phyloP scores from a whole-genome alignment of 2,888 invertebrate genomes.

The Rhamnusium bicolor region DNA sequence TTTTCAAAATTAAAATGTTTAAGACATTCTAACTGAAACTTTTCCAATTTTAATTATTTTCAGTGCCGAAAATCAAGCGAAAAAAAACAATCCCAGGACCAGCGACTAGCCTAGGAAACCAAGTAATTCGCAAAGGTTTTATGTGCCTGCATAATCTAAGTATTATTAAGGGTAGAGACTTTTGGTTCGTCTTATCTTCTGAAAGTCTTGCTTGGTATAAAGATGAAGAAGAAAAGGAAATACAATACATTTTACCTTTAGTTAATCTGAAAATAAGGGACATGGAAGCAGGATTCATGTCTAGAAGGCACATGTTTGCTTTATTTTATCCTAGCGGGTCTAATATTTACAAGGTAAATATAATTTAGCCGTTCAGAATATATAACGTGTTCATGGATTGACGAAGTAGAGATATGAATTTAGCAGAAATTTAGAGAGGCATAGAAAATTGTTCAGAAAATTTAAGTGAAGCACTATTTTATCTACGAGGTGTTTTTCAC shows the following conservation, averaged over 20 bases:
- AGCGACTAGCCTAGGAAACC: conserved; percentile 91
- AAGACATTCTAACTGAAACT: neutral
- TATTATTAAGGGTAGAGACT: conserved; percentile 98
- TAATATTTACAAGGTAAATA: conserved; percentile 89
- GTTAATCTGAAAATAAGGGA: conserved; percentile 97
- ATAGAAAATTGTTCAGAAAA: too few species aligned
- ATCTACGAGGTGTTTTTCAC: too few species aligned
- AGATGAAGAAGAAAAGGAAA: conserved; percentile 99
- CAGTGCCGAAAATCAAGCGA: conserved; percentile 96
- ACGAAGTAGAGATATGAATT: too few species aligned
- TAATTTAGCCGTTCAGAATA: too few species aligned
- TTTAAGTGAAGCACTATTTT: too few species aligned
- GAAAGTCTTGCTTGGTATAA: conserved; percentile 92
- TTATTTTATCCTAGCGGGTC: conserved; percentile 98
- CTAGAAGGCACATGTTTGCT: conserved; percentile 96
- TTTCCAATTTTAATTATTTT: conserved; percentile 55
- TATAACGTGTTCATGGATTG: too few species aligned
- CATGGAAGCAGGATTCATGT: conserved; percentile 98
- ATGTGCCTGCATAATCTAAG: conserved; percentile 99
- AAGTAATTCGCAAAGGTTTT: conserved; percentile 98
- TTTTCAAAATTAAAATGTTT: too few species aligned
- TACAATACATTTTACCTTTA: conserved; percentile 98
- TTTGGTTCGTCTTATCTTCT: conserved; percentile 96
- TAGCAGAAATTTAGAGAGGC: too few species aligned
- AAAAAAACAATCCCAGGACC: conserved; percentile 88